A percentile compares a stretch with the other conserved stretches of the same genome.
These are phyloP conservation scores for Uropsilus gracilis DNA, from an alignment of 2,113 vertebrate genomes.

Conservation along the genomic window DNA sequence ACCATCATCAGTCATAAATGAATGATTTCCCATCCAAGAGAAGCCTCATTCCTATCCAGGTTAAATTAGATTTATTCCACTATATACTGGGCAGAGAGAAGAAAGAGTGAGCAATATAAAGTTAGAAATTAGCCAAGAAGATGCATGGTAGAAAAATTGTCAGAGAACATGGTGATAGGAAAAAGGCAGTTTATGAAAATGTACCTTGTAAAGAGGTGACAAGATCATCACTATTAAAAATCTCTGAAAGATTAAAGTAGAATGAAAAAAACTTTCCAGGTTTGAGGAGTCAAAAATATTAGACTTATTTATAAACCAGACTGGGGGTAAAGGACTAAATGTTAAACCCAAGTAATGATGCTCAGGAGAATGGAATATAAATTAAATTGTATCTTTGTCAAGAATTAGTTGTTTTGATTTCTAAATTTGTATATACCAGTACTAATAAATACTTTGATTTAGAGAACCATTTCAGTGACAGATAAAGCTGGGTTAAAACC, in stretches of 20 bases:
- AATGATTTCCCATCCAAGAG: slow-evolving; percentile 1
- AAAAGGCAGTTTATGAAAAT: background rate
- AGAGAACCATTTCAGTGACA: background rate
- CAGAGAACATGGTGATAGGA: background rate
- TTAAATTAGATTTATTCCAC: slow-evolving; percentile 4
- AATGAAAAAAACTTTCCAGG: background rate
- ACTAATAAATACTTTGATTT: background rate
- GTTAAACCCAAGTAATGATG: background rate
- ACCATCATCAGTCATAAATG: slow-evolving; percentile 46
- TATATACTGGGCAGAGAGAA: background rate
- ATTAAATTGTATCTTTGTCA: background rate
- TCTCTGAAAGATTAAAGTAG: background rate
- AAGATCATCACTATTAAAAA: background rate
- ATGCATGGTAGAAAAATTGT: background rate
- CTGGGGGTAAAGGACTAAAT: background rate
- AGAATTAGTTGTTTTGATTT: background rate
- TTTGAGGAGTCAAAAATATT: background rate
- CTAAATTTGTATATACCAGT: background rate
- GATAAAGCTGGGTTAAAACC: background rate
- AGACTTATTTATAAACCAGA: background rate
- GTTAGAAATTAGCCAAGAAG: slow-evolving; percentile 18
- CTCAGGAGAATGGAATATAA: background rate
- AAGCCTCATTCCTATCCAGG: background rate
- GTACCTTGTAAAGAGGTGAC: background rate
- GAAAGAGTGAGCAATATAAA: background rate